Conservation (phyloP, 2,113 vertebrate genomes). For the Albula goreensis region DNA sequence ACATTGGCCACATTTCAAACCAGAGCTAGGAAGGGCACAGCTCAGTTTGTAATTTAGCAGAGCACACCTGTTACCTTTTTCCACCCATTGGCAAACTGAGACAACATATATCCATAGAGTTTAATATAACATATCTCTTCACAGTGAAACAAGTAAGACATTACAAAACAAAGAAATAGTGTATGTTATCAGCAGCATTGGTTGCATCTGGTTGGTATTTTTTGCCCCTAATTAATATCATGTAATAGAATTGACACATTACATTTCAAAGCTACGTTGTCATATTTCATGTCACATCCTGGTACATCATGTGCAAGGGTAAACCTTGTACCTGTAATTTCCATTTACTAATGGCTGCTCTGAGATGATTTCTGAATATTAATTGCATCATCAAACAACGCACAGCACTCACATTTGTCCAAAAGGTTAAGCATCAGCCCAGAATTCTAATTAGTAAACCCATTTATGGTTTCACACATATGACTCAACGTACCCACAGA, state of each 20-base stretch:
- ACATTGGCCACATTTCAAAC: slow-evolving; percentile 16
- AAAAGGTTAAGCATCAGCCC: background rate
- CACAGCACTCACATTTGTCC: background rate
- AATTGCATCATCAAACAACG: background rate
- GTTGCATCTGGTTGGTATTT: too few species aligned
- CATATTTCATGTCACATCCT: background rate
- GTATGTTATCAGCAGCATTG: too few species aligned
- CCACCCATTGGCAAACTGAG: background rate
- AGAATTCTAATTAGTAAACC: background rate
- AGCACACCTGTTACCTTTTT: background rate
- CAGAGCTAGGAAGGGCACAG: background rate
- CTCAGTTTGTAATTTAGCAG: background rate
- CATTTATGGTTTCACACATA: background rate
- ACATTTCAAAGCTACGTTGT: background rate
- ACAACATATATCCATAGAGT: too few species aligned
- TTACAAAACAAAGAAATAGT: too few species aligned
- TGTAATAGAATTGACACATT: background rate
- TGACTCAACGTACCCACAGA: background rate
- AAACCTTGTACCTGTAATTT: background rate
- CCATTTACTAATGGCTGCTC: background rate
- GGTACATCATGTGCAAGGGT: background rate
- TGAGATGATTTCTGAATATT: background rate
- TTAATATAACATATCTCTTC: too few species aligned
- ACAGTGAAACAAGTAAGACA: too few species aligned
- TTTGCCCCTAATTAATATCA: too few species aligned